Conservation (phyloP, 2,797 vertebrate genomes). For the Siniperca undulata region DNA sequence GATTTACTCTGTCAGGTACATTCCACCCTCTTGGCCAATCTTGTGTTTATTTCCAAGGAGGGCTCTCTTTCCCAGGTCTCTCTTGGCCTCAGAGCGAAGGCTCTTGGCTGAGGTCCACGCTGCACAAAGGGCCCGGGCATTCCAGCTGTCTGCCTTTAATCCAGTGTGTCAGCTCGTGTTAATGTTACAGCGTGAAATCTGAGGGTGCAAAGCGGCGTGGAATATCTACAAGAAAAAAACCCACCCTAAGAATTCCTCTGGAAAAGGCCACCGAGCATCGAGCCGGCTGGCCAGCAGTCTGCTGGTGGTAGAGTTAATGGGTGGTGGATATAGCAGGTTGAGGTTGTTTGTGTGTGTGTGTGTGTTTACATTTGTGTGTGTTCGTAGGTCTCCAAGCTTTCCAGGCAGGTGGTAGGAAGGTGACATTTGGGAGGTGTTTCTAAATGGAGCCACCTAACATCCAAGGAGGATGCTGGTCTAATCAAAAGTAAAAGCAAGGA, state of each 20-base stretch:
- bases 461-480: slow-evolving; percentile 51
- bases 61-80: slow-evolving; percentile 85
- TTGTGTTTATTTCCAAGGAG: slow-evolving; percentile 85
- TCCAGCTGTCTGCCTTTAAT: slow-evolving; percentile 99
- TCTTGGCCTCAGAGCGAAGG: slow-evolving; percentile 92
- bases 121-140: slow-evolving; percentile 96
- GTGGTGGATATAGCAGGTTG: slow-evolving; percentile 74
- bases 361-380: slow-evolving; percentile 6
- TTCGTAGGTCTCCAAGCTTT: background rate
- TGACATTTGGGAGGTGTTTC: slow-evolving; percentile 46
- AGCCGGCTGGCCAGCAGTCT: slow-evolving; percentile 40
- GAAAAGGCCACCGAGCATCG: slow-evolving; percentile 84
- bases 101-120: slow-evolving; percentile 95
- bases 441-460: slow-evolving; percentile 48
- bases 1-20: slow-evolving; percentile 80
- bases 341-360: slow-evolving; percentile 12
- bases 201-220: slow-evolving; percentile 93
- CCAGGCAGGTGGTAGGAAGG: slow-evolving; percentile 45
- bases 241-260: slow-evolving; percentile 91
- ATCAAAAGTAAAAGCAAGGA: slow-evolving; percentile 66
- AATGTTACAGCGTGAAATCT: slow-evolving; percentile 98
- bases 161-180: slow-evolving; percentile 99
- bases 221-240: slow-evolving; percentile 92
- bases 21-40: slow-evolving; percentile 79
- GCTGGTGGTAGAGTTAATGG: slow-evolving; percentile 81